Conservation (phyloP, 2,797 vertebrate species). For the Tiaroga cobitis region DNA sequence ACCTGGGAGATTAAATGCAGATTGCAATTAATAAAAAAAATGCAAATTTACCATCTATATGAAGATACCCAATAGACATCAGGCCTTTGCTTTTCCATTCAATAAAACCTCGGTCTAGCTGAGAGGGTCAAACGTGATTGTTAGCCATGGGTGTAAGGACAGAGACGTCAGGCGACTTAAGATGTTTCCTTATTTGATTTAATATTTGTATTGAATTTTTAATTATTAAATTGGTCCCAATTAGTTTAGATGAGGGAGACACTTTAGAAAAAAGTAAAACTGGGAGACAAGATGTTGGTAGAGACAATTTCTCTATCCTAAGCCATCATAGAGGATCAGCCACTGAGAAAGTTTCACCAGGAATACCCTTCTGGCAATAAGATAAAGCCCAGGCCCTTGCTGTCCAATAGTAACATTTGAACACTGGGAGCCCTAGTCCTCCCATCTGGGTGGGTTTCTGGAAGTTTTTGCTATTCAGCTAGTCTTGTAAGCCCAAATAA, state of each 20-base stretch:
- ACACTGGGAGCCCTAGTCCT: conserved; percentile 17
- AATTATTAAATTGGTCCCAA: neutral
- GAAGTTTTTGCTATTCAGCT: neutral
- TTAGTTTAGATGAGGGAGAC: neutral
- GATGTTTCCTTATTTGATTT: no score
- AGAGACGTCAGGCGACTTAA: no score
- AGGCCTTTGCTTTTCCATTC: no score
- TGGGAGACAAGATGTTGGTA: neutral
- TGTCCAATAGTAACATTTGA: neutral
- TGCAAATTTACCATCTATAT: no score
- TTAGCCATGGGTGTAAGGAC: no score
- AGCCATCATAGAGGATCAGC: neutral
- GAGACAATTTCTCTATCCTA: neutral
- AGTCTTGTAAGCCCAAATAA: no score
- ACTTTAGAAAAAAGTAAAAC: neutral
- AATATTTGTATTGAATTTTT: no score
- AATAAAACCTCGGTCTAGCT: no score
- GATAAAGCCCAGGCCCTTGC: neutral
- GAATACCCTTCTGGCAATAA: conserved; percentile 10
- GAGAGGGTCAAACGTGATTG: no score
- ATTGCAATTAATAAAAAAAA: no score
- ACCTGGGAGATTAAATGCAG: no score
- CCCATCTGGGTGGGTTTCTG: neutral
- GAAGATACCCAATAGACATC: no score
- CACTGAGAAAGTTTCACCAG: neutral